Evolutionary conservation across 2,797 vertebrate genomes (phyloP).

Genomic region (Orientallactaga sibirica): DNA sequence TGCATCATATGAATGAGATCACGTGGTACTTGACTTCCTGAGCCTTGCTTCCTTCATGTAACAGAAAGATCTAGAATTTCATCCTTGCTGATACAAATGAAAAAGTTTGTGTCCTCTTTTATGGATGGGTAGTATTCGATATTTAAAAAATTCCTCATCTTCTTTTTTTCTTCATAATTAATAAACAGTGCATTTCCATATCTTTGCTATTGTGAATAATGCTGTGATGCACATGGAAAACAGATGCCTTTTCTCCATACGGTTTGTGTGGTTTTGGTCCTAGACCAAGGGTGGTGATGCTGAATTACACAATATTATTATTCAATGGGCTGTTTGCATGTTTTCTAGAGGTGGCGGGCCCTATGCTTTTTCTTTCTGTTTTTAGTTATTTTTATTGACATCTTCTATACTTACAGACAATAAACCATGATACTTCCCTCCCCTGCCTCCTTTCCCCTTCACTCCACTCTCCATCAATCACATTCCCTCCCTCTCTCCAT

Average conservation of each 20-base stretch:
- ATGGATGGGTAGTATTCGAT: not conserved
- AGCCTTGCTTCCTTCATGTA: not conserved
- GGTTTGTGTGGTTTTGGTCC: not conserved
- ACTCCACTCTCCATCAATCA: too few species aligned
- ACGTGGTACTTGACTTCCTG: not conserved
- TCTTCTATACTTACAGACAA: too few species aligned
- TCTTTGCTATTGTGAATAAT: not conserved
- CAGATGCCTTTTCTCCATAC: not conserved
- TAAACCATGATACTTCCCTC: too few species aligned
- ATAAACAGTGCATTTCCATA: not conserved
- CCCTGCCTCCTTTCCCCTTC: too few species aligned
- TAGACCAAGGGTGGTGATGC: not conserved
- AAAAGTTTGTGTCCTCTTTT: not conserved
- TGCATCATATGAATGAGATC: not conserved
- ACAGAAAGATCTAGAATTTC: not conserved
- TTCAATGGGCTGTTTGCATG: too few species aligned
- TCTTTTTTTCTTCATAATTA: not conserved
- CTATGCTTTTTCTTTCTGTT: too few species aligned
- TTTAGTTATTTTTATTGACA: too few species aligned
- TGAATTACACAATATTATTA: not conserved
- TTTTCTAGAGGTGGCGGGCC: too few species aligned
- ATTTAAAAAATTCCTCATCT: not conserved
- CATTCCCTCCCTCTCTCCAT: too few species aligned
- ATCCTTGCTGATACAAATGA: not conserved
- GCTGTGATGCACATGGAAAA: not conserved